Evolutionary conservation across 2,888 invertebrate genomes (phyloP).

Genomic region (Rotaria macrura): DNA sequence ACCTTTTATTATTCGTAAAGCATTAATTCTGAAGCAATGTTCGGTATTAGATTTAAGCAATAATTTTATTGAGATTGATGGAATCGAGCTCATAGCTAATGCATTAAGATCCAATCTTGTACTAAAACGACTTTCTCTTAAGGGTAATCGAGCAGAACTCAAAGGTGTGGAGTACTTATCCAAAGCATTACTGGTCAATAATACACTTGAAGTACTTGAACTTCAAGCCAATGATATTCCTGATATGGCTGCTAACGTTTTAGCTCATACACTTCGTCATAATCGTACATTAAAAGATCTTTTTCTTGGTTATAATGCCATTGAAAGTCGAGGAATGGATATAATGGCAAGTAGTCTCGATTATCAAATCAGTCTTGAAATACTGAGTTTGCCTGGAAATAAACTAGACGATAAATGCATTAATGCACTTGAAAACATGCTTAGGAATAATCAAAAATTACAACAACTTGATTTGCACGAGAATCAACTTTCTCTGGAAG

Average conservation of each 20-base stretch:
- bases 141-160: not conserved
- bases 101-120: not conserved
- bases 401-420: not conserved
- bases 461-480: not conserved
- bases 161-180: not conserved
- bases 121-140: not conserved
- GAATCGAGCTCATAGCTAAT: not conserved
- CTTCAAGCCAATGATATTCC: not conserved
- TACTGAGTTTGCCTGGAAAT: not conserved
- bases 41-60: not conserved
- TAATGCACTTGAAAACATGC: not conserved
- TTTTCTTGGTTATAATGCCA: not conserved
- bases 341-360: not conserved
- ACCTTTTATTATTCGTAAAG: not conserved
- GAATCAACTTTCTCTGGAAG: not conserved
- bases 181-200: not conserved
- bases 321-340: not conserved
- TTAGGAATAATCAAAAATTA: not conserved
- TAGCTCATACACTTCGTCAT: not conserved
- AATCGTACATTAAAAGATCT: not conserved
- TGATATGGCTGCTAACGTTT: not conserved
- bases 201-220: not conserved
- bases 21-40: not conserved
- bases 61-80: not conserved
- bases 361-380: not conserved